Percentiles rank a stretch among this genome's conserved stretches.
These are phyloP conservation scores for Ditula angustiorana DNA, from an alignment of 2,888 invertebrate species.

Conservation along the genomic window DNA sequence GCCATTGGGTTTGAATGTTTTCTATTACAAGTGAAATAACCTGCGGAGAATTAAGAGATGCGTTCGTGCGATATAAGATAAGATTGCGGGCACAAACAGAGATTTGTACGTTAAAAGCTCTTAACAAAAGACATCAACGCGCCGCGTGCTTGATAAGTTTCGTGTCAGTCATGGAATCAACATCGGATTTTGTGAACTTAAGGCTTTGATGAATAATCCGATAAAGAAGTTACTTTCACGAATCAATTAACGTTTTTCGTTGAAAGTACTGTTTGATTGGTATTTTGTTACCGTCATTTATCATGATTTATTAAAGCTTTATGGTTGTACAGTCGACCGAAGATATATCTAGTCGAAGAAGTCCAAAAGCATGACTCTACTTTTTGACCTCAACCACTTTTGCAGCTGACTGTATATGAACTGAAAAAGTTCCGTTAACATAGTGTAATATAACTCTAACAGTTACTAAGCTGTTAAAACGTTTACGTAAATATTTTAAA, in stretches of 20 bases:
- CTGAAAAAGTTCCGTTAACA: constrained; percentile 1
- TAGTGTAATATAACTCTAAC: no score
- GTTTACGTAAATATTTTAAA: no score
- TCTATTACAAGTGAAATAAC: constrained; percentile 22
- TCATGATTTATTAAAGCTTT: background rate
- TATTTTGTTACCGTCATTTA: background rate
- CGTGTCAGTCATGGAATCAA: constrained; percentile 24
- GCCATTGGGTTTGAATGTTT: constrained; percentile 33
- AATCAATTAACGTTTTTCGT: constrained; percentile 1
- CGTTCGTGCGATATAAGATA: constrained; percentile 19
- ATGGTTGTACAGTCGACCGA: background rate
- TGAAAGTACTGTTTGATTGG: constrained; percentile 1
- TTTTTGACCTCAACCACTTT: no score
- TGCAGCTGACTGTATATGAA: background rate
- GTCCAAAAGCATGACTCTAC: no score
- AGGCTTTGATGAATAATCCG: constrained; percentile 17
- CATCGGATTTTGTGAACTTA: constrained; percentile 13
- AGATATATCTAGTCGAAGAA: no score
- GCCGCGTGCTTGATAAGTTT: constrained; percentile 48
- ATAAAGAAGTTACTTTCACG: constrained; percentile 25
- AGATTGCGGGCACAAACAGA: constrained; percentile 18
- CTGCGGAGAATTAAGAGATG: constrained; percentile 1
- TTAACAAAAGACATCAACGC: constrained; percentile 81
- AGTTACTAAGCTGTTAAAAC: no score
- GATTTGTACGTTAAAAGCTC: constrained; percentile 47